A percentile compares a stretch with the other conserved stretches of the same genome.
phyloP scores from a whole-genome alignment of 2,888 invertebrate genomes.

The Acutogordius australiensis region DNA sequence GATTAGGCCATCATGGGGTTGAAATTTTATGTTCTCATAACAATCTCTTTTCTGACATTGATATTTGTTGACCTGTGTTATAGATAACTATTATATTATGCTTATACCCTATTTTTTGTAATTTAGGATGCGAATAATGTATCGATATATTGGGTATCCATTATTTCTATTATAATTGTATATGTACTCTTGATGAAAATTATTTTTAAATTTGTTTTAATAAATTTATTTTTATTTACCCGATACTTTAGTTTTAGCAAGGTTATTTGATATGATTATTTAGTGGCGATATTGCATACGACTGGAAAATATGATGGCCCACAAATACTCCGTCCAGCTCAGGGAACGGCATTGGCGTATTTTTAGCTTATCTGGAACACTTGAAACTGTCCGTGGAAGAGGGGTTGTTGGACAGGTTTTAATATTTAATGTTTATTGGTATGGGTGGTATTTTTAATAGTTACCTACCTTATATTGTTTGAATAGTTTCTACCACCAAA shows the following conservation, averaged over 20 bases:
- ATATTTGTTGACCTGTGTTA: no score
- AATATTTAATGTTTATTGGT: background rate
- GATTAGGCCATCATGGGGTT: no score
- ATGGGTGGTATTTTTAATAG: no score
- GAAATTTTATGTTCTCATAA: no score
- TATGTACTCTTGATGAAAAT: no score
- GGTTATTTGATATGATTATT: no score
- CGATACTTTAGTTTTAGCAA: no score
- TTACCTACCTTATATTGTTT: no score
- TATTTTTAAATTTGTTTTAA: constrained; percentile 12
- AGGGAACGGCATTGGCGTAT: constrained; percentile 93
- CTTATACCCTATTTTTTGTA: constrained; percentile 4
- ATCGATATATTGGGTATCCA: constrained; percentile 71
- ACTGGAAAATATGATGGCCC: constrained; percentile 51
- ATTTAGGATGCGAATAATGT: constrained; percentile 39
- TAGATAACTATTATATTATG: no score
- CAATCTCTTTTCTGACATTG: no score
- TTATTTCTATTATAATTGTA: no score
- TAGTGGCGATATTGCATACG: constrained; percentile 92
- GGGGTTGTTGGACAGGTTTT: constrained; percentile 61
- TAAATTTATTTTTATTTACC: constrained; percentile 13
- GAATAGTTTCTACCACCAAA: no score
- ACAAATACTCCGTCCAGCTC: constrained; percentile 44
- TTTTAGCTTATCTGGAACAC: constrained; percentile 51
- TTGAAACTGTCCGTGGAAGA: constrained; percentile 61